These are phyloP conservation scores for Eunapius fragilis DNA, from an alignment of 37 sponge, comb jelly and placozoan genomes.

Conservation along the genomic window DNA sequence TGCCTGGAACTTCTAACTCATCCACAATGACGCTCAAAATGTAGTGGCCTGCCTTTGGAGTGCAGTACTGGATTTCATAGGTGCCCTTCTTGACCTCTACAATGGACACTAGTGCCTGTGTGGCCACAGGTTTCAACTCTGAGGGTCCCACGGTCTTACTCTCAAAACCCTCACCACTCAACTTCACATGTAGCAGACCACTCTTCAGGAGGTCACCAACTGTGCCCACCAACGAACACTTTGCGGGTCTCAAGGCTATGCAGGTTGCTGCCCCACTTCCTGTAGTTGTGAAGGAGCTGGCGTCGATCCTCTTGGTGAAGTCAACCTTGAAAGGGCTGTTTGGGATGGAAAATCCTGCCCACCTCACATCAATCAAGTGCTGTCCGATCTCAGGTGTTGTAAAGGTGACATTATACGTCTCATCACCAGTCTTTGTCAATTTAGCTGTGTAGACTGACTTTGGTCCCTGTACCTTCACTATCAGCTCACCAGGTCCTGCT, in stretches of 20 bases:
- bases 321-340: slow-evolving; percentile 74
- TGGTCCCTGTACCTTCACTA: slow-evolving; percentile 63
- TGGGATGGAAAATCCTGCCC: slow-evolving; percentile 72
- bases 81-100: slow-evolving; percentile 65
- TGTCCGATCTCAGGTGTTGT: slow-evolving; percentile 71
- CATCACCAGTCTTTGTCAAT: slow-evolving; percentile 48
- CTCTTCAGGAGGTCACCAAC: slow-evolving; percentile 44
- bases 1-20: slow-evolving; percentile 62
- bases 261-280: slow-evolving; percentile 61
- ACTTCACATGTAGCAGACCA: slow-evolving; percentile 27
- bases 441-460: slow-evolving; percentile 55
- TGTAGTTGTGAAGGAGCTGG: slow-evolving; percentile 30
- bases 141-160: slow-evolving; percentile 2
- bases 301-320: slow-evolving; percentile 38
- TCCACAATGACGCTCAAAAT: slow-evolving; percentile 50
- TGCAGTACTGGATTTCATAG: slow-evolving; percentile 64
- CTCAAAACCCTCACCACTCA: slow-evolving; percentile 3
- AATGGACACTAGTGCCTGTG: slow-evolving; percentile 19
- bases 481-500: slow-evolving; percentile 77
- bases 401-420: slow-evolving; percentile 63
- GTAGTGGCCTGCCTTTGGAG: slow-evolving; percentile 65
- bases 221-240: slow-evolving; percentile 36
- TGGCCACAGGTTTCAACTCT: slow-evolving; percentile 19
- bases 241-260: slow-evolving; percentile 28
- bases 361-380: slow-evolving; percentile 71